A percentile compares a stretch with the other conserved stretches of the same genome.
Evolutionary conservation across 1,140 invertebrate species (phyloP).

Genomic region (Lordiphosa mommai): DNA sequence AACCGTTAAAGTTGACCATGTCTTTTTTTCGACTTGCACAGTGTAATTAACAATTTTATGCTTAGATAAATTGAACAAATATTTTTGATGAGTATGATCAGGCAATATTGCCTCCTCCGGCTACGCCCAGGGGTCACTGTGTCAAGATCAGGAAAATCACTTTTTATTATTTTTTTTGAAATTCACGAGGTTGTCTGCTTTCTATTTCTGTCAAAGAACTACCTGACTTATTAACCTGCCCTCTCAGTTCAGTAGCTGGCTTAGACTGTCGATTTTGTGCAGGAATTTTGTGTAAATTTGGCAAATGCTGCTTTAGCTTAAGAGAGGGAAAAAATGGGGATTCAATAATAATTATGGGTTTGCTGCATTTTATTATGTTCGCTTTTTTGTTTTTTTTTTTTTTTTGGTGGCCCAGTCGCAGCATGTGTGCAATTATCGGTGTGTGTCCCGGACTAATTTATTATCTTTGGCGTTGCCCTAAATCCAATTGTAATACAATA

Average conservation of each 20-base stretch:
- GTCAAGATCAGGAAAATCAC: no score
- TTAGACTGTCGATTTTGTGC: slow-evolving; percentile 12
- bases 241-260: slow-evolving; percentile 7
- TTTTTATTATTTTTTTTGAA: no score
- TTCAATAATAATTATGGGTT: slow-evolving; percentile 52
- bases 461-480: slow-evolving; percentile 67
- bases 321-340: slow-evolving; percentile 5
- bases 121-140: no score
- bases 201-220: no score
- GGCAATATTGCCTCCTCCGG: no score
- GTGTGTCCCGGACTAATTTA: slow-evolving; percentile 63
- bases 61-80: no score
- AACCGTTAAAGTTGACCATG: no score
- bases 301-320: slow-evolving; percentile 41
- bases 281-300: slow-evolving; percentile 69
- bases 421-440: slow-evolving; percentile 59
- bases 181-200: no score
- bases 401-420: slow-evolving; percentile 40
- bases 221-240: no score
- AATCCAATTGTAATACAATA: slow-evolving; percentile 76
- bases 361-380: slow-evolving; percentile 16
- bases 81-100: no score
- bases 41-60: no score
- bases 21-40: no score
- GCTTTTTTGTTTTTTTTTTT: not conserved